phyloP scores from a whole-genome alignment of 1,140 invertebrate species.

The roundworm (Caenorhabditis elegans) region DNA sequence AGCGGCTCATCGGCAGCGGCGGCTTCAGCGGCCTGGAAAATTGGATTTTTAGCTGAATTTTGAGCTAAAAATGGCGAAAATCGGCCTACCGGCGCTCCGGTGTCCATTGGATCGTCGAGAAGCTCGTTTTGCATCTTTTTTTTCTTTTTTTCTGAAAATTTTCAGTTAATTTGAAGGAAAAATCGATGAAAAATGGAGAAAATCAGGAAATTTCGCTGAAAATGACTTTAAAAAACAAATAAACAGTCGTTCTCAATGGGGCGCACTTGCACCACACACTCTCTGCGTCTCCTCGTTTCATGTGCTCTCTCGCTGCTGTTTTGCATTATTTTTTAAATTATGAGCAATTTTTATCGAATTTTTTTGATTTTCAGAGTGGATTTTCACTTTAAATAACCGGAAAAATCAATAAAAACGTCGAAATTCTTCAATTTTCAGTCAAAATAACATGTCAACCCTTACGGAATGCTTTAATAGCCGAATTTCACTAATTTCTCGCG shows the following conservation, averaged over 20 bases:
- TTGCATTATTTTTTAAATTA: background rate
- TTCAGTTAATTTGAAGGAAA: background rate
- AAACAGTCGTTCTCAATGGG: background rate
- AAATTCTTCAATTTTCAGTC: no score
- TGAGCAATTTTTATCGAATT: background rate
- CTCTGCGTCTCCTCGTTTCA: background rate
- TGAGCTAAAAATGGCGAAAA: no score
- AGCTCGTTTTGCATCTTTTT: background rate
- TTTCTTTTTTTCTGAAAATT: no score
- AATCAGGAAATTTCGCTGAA: no score
- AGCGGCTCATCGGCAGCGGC: background rate
- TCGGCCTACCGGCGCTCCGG: background rate
- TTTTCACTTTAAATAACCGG: background rate
- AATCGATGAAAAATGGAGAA: background rate
- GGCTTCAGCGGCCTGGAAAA: no score
- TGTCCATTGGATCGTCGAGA: conserved; percentile 14
- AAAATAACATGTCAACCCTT: background rate
- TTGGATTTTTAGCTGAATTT: no score
- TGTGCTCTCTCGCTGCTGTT: background rate
- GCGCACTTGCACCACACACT: background rate
- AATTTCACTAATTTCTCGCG: no score
- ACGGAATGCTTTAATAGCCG: background rate
- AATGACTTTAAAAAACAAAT: no score
- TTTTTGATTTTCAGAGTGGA: no score
- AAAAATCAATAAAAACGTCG: no score